Conservation (phyloP, 1,140 invertebrate species). For the Callitettix versicolor region DNA sequence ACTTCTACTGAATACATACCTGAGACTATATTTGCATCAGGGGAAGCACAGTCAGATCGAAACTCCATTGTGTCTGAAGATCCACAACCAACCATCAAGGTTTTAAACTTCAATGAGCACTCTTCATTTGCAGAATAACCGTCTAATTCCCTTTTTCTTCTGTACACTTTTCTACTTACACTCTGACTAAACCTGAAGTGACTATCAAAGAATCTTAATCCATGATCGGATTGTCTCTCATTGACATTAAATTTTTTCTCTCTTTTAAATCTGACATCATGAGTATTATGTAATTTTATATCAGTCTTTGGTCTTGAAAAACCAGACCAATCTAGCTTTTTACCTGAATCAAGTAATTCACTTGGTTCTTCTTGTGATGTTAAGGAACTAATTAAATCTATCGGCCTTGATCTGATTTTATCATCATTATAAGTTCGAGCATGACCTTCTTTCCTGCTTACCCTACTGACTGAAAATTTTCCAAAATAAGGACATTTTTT, state of each 20-base stretch:
- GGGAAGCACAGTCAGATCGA: constrained; percentile 28
- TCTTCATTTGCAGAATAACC: background rate
- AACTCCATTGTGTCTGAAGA: constrained; percentile 32
- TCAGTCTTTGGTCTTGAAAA: too few species aligned
- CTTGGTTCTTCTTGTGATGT: too few species aligned
- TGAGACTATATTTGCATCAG: constrained; percentile 26
- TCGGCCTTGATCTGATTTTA: too few species aligned
- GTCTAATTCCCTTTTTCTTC: background rate
- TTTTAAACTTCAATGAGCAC: constrained; percentile 25
- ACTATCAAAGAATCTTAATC: too few species aligned
- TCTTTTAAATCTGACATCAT: too few species aligned
- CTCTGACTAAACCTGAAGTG: too few species aligned
- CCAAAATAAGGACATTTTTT: constrained; percentile 23
- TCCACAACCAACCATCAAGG: constrained; percentile 30
- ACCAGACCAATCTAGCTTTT: too few species aligned
- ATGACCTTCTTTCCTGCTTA: constrained; percentile 6
- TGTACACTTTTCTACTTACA: background rate
- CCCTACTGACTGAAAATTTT: constrained; percentile 21
- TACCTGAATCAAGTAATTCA: too few species aligned
- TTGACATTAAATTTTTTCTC: too few species aligned
- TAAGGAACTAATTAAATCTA: too few species aligned
- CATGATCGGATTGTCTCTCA: too few species aligned
- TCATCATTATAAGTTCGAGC: background rate
- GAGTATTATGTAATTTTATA: too few species aligned
- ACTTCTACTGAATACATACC: constrained; percentile 23